Base-by-base conservation (phyloP, 2,113 vertebrate genomes). In the Corythornis madagascariensis region DNA sequence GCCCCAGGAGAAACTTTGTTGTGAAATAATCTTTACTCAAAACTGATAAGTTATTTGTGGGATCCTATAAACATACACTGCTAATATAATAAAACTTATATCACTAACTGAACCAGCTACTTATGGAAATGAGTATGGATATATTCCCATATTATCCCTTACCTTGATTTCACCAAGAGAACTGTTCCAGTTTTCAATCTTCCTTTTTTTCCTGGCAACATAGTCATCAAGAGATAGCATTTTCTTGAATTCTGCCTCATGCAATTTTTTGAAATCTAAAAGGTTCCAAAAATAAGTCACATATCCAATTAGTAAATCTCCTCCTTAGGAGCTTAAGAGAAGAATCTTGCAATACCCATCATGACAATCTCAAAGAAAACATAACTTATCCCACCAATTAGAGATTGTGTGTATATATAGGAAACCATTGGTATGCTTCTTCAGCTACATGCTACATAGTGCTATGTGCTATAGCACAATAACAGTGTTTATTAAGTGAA, bases 221-320 rank as follows among this genome's bases (percentile, higher is more conserved):
- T 99, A 99, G 7, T 98, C 98, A 96, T 98, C 98, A 76, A 99
- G 99, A 48, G 99, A 99, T 93, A 99, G 98, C 99, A 99, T 99
- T 97, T 99, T 99, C 91, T 98, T 98, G 77, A 99, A 99, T 55
- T 97, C 98, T 31, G 98, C 98, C 88, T 99, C 98, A 0, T 99
- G 99, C 67, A 99, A 94, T 94, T 98, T 99, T 91, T 98, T 99
- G 78, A 99, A 99, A 91, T 99, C 99, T 99, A 86, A 91, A 79
- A 17, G 80, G 76, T 57, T 80, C 33, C 75, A 75, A 80, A 94
- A 73, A 86, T 38, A 65, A 81, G 31, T 86, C 21, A 86, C 12
- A 16, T 16, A 74, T 22, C 14, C 18, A 28, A 53, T 38, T 56
- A 15, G 6, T 38, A 38, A 38, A 38, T 38, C 38, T 38, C 38